Evolutionary conservation across 2,113 vertebrate species (phyloP).

Genomic region (Baryphthengus martii): DNA sequence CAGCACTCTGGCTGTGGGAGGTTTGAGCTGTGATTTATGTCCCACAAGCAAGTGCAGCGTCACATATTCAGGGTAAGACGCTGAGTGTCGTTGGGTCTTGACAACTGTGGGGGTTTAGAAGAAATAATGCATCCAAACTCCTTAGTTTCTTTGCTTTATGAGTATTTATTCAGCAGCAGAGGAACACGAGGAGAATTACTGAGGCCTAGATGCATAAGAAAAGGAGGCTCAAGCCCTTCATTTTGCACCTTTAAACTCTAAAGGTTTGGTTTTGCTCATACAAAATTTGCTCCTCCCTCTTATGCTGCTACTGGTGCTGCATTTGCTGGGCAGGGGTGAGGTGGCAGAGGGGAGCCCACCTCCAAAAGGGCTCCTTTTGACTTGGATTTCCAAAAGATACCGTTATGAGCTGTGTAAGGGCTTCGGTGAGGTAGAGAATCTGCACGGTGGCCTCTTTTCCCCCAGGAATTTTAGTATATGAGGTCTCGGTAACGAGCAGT

Average conservation of each 20-base stretch:
- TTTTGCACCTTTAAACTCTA: not conserved
- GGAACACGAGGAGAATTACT: too few relatives aligned
- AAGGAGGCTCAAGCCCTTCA: not conserved
- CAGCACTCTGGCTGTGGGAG: rapidly evolving
- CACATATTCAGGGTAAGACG: not conserved
- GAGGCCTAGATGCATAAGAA: not conserved
- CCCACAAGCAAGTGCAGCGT: not conserved
- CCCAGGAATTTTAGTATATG: not conserved
- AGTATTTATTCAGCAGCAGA: not conserved
- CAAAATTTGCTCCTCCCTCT: not conserved
- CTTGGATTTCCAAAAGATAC: not conserved
- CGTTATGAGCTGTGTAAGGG: not conserved
- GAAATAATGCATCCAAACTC: not conserved
- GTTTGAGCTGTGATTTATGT: not conserved
- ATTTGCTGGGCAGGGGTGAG: not conserved
- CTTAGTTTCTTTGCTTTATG: not conserved
- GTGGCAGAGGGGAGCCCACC: not conserved
- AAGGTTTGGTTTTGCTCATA: rapidly evolving
- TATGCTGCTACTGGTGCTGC: not conserved
- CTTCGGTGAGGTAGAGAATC: not conserved
- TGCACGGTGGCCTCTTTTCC: not conserved
- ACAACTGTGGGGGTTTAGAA: not conserved
- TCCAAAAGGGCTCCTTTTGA: not conserved
- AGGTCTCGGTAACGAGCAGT: not conserved
- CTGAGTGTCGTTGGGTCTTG: rapidly evolving